Evolutionary conservation across 2,797 vertebrate species (phyloP).

Genomic region (Gouania willdenowi): DNA sequence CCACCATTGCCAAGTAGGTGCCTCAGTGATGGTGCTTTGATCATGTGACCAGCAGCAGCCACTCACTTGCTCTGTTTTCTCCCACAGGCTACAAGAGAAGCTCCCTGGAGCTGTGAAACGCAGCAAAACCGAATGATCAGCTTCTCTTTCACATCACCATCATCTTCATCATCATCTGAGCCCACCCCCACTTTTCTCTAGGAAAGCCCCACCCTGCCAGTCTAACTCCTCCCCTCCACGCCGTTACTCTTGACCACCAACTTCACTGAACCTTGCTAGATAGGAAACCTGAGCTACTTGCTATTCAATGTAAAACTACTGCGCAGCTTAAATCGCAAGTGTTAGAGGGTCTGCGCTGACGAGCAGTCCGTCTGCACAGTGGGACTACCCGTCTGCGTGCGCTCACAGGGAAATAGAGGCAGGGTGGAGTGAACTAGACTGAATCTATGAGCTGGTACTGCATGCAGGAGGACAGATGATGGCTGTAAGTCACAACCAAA

Average conservation of each 20-base stretch:
- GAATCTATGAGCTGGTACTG: slow-evolving; percentile 70
- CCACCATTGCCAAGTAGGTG: slow-evolving; percentile 84
- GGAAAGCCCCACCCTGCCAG: background rate
- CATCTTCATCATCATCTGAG: slow-evolving; percentile 35
- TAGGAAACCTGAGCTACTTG: slow-evolving; percentile 65
- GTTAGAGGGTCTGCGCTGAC: slow-evolving; percentile 24
- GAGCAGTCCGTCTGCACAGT: slow-evolving; percentile 8
- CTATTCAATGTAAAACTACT: slow-evolving; percentile 72
- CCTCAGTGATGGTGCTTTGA: too few species aligned
- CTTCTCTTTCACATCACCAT: slow-evolving; percentile 9
- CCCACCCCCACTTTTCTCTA: slow-evolving; percentile 12
- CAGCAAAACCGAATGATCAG: slow-evolving; percentile 76
- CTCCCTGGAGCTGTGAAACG: slow-evolving; percentile 84
- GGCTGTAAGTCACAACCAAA: slow-evolving; percentile 34
- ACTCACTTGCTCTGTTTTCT: background rate
- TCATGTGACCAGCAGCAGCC: background rate
- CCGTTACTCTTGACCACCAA: slow-evolving; percentile 46
- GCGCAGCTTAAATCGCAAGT: slow-evolving; percentile 69
- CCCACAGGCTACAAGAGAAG: slow-evolving; percentile 85
- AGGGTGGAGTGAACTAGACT: slow-evolving; percentile 74
- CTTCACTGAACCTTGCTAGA: slow-evolving; percentile 72
- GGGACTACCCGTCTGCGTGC: slow-evolving; percentile 24
- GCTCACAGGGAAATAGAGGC: slow-evolving; percentile 25
- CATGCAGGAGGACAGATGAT: slow-evolving; percentile 10
- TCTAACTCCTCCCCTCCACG: slow-evolving; percentile 27